Evolutionary conservation across 2,797 vertebrate species (phyloP).

Genomic region (Chrysocyon brachyurus): DNA sequence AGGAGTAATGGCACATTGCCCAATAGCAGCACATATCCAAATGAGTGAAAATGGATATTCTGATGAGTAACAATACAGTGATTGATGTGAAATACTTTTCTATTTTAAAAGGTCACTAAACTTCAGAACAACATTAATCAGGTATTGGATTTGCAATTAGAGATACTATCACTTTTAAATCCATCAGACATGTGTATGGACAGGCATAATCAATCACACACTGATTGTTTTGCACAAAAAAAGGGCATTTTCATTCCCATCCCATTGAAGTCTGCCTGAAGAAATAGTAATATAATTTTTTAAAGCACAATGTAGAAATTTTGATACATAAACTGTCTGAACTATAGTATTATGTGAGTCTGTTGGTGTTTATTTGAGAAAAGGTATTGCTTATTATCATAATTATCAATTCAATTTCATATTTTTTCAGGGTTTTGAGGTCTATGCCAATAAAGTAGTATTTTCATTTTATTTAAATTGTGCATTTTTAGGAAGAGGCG

Average conservation of each 20-base stretch:
- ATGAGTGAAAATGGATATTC: slow-evolving; percentile 26
- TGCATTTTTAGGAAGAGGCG: background rate
- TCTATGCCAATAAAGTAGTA: background rate
- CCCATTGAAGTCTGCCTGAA: background rate
- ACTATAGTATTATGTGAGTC: background rate
- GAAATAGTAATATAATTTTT: background rate
- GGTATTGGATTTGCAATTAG: slow-evolving; percentile 56
- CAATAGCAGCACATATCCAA: background rate
- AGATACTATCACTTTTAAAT: slow-evolving; percentile 63
- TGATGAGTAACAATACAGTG: slow-evolving; percentile 15
- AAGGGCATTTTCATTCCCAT: background rate
- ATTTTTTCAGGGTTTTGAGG: slow-evolving; percentile 11
- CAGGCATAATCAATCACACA: slow-evolving; percentile 57
- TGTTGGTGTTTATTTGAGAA: background rate
- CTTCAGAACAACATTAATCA: slow-evolving; percentile 69
- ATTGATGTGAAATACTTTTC: slow-evolving; percentile 44
- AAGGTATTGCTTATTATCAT: background rate
- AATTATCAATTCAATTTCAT: background rate
- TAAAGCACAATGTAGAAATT: background rate
- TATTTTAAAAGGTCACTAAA: slow-evolving; percentile 56
- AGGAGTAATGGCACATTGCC: background rate
- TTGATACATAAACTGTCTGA: background rate
- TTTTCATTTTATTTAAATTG: background rate
- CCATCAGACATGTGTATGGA: background rate
- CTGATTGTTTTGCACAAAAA: background rate